Conservation (phyloP, 2,113 vertebrate species). For the Oenanthe oenanthe region DNA sequence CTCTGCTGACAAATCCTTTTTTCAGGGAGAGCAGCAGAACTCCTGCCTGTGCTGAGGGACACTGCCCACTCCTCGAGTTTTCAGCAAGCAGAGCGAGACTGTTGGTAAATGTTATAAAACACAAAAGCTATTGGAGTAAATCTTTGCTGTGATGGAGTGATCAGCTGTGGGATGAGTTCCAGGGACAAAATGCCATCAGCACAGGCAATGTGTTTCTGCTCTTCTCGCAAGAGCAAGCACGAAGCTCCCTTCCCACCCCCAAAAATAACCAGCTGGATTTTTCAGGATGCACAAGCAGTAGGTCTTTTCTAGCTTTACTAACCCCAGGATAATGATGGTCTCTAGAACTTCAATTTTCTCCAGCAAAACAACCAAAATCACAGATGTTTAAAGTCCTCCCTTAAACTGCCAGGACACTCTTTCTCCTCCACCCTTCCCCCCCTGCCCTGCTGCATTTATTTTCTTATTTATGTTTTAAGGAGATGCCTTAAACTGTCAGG, state of each 20-base stretch:
- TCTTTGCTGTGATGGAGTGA: neutral
- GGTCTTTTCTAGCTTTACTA: neutral
- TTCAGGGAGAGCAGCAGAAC: neutral
- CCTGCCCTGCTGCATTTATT: neutral
- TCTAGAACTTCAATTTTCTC: neutral
- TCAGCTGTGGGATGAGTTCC: neutral
- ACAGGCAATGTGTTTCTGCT: neutral
- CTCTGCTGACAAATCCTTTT: neutral
- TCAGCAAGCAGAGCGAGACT: neutral
- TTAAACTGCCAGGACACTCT: neutral
- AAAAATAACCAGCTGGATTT: neutral
- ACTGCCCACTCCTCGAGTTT: neutral
- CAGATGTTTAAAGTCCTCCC: neutral
- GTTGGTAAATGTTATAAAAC: neutral
- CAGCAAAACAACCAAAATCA: neutral
- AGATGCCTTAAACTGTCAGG: neutral
- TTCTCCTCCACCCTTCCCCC: neutral
- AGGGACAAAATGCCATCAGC: conserved; percentile 8
- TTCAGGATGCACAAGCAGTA: neutral
- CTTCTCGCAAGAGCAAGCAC: neutral
- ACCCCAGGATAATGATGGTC: neutral
- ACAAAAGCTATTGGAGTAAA: neutral
- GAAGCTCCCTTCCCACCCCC: neutral
- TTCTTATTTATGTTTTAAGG: neutral
- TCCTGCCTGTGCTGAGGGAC: neutral